These are phyloP conservation scores for Catalaphyllia jardinei DNA, from an alignment of 64 coral and sea anemone genomes.

Conservation along the genomic window DNA sequence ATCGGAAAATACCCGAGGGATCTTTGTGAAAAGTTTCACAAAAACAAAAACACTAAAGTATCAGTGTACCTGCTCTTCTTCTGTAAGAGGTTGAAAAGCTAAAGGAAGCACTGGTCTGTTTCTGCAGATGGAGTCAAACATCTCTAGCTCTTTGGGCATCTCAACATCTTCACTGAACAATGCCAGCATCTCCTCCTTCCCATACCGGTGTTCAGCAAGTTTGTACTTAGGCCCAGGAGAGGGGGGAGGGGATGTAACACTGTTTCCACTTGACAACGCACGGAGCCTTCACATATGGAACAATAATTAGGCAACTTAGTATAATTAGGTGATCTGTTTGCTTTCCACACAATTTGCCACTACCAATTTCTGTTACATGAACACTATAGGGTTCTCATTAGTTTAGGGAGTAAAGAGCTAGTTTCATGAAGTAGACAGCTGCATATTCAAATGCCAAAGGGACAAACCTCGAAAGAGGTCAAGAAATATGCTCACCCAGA, in stretches of 20 bases:
- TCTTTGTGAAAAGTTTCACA: too few species aligned
- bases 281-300: slow-evolving; percentile 69
- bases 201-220: slow-evolving; percentile 93
- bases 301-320: background rate
- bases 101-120: slow-evolving; percentile 67
- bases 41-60: background rate
- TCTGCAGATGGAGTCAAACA: slow-evolving; percentile 82
- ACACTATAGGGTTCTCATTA: too few species aligned
- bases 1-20: too few species aligned
- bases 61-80: slow-evolving; percentile 87
- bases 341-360: too few species aligned
- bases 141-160: slow-evolving; percentile 70
- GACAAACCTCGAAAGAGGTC: too few species aligned
- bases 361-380: too few species aligned
- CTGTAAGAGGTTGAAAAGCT: slow-evolving; percentile 79
- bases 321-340: background rate
- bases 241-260: slow-evolving; percentile 91
- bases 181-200: slow-evolving; percentile 98
- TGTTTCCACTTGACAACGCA: slow-evolving; percentile 95
- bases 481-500: too few species aligned
- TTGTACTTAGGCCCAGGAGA: slow-evolving; percentile 98
- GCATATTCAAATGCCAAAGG: too few species aligned
- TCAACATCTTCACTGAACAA: slow-evolving; percentile 84
- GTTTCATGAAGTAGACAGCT: too few species aligned
- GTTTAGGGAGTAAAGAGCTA: too few species aligned